Evolutionary conservation across 2,888 invertebrate species (phyloP), one percentile per base, ranked within the genome.

Genomic region (Pandemis corylana): DNA sequence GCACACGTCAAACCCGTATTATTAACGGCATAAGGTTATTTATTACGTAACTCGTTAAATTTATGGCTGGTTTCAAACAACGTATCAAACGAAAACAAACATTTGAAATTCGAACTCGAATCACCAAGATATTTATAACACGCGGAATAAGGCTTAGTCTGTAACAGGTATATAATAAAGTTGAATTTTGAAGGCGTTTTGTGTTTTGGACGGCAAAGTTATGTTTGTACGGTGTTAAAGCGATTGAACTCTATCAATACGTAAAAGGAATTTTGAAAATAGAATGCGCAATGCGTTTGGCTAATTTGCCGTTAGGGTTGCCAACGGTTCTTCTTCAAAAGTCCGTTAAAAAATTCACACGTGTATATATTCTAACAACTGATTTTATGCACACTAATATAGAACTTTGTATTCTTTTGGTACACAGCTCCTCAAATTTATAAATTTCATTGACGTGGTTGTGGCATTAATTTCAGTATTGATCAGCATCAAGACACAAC

Each of bases 21-120:
- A 28, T 36, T 20, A 28, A 28, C 5, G 59, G 9, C 20, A 10
- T 59, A 59, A 59, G 28, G 59, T 59, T 10, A 59, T 28, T 59
- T 59, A 28, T 59, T 59, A 12, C 59, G 59, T 59, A 28, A 59
- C 59, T 10, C 28, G 7, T 28, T 0, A 12, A 12, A 56, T 56
- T 56, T 56, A 56, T 9, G 3, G n/a, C 56, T 20, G 56, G 20
- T 56, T 59, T 59, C 20, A 59, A 59, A 79, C 77, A 68, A 67
- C 53, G 66, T 75, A 78, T 77, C 78, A 78, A 80, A 80, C 76
- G 79, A 81, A 81, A 84, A 82, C 79, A 85, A 84, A 84, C 80
- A 81, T 80, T 80, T 75, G 65, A 65, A 65, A 65, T 7, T 49
- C 65, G 65, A 65, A 49, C 13, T 28, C 49, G 1, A 65, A 49